phyloP scores from a whole-genome alignment of 1,140 invertebrate genomes.

The Calliopsis andreniformis region DNA sequence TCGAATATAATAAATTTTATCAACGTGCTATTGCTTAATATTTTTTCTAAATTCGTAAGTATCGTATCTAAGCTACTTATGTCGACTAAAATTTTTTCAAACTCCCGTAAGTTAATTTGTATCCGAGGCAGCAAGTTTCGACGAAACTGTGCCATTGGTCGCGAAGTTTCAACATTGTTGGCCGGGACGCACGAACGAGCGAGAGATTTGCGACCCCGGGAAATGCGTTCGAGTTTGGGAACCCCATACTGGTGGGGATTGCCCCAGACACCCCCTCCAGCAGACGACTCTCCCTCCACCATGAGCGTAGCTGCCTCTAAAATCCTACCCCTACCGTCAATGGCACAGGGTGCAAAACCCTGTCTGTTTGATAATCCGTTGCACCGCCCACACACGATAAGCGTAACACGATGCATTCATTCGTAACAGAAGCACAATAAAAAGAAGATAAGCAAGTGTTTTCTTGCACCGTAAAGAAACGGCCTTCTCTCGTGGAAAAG shows the following conservation, averaged over 20 bases:
- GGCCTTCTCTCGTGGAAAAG: background rate
- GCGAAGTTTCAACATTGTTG: constrained; percentile 30
- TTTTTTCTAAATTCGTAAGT: too few relatives aligned
- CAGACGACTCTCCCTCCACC: constrained; percentile 71
- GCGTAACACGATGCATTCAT: constrained; percentile 54
- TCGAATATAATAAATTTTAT: too few relatives aligned
- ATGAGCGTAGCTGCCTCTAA: constrained; percentile 65
- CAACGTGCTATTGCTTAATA: too few relatives aligned
- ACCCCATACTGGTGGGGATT: constrained; percentile 80
- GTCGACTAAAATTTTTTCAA: background rate
- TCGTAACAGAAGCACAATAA: background rate
- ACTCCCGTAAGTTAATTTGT: background rate
- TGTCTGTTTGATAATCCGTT: constrained; percentile 74
- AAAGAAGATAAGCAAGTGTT: background rate
- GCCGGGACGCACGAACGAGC: constrained; percentile 42
- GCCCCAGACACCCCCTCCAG: constrained; percentile 82
- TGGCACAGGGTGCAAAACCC: constrained; percentile 72
- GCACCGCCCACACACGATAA: constrained; percentile 72
- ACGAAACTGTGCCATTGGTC: constrained; percentile 58
- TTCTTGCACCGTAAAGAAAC: background rate
- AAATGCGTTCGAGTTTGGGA: constrained; percentile 80
- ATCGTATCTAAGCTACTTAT: too few relatives aligned
- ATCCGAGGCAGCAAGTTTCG: background rate
- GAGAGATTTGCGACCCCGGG: constrained; percentile 76
- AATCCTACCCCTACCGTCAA: constrained; percentile 68